phyloP scores from a whole-genome alignment of 2,113 vertebrate species.

The Elachura formosa region DNA sequence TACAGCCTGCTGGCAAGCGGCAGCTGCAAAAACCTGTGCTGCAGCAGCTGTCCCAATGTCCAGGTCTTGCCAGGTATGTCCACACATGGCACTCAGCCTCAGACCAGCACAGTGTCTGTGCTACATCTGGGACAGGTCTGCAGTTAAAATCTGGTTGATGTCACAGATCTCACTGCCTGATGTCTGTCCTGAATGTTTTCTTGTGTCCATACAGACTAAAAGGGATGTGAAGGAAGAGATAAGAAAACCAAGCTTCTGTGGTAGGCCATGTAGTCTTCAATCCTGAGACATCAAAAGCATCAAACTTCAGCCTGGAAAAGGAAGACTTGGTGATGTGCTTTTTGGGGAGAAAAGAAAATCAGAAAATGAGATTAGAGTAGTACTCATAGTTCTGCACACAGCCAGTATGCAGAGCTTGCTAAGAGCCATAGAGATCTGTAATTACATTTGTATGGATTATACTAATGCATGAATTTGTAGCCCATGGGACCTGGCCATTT shows the following conservation, averaged over 20 bases:
- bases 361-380: conserved; percentile 43
- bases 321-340: not conserved
- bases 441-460: conserved; percentile 56
- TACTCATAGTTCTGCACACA: not conserved
- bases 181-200: not conserved
- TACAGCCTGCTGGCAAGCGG: not conserved
- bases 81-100: not conserved
- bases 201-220: not conserved
- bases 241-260: not conserved
- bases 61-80: not conserved
- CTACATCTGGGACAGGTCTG: not conserved
- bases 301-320: not conserved
- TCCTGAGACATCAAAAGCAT: not conserved
- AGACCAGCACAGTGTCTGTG: not conserved
- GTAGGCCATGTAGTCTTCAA: not conserved
- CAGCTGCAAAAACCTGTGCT: not conserved
- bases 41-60: accelerated
- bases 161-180: not conserved
- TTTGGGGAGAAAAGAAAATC: not conserved
- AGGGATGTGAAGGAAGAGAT: not conserved
- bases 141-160: not conserved
- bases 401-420: not conserved
- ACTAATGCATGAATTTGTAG: conserved; percentile 32
- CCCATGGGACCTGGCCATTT: not conserved
- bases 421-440: conserved; percentile 28